Evolutionary conservation across 2,113 vertebrate species (phyloP), one percentile per base, ranked within the genome.

Genomic region (Sceloporus undulatus): DNA sequence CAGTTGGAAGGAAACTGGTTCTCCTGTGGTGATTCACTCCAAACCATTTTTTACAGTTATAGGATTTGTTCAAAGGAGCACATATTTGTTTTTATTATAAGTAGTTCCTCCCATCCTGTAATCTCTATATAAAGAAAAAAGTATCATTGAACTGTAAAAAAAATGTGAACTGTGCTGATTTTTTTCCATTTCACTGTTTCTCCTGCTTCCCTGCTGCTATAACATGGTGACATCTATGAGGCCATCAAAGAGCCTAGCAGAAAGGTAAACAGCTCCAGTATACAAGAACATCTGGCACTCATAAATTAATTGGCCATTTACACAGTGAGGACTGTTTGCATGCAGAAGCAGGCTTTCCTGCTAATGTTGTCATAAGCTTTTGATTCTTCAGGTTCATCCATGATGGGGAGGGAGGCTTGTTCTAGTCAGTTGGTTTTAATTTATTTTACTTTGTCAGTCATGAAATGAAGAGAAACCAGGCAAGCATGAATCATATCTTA

Each of bases 261-360:
- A 27, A 95, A 93, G 94, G 94, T 94, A 94, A 95, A 95, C 93
- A 95, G 78, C 0, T 11, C 86, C 84, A 0, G 73, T 74, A 92
- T 93, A 90, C 87, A 89, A 91, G 85, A 90, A 92, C 95, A 95
- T 94, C 92, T 96, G 95, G 93, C 94, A 95, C 88, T 93, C 91
- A 93, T 94, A 91, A 94, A 96, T 95, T 96, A 96, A 96, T 96
- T 92, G 94, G 89, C 94, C 92, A 94, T 95, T 96, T 94, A 95
- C 96, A 95, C 92, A 86, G 92, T 38, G 89, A 94, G 93, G 94
- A 88, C 92, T 94, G 93, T 92, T 96, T 96, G 96, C 95, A 94
- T 95, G 95, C 94, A 94, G 94, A 92, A 95, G 94, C 76, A 93
- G 84, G 80, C 75, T 90, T 93, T 94, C 91, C 95, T 91, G 86